Base-by-base conservation (phyloP, 1,140 invertebrate genomes). In the Drosophila lini region DNA sequence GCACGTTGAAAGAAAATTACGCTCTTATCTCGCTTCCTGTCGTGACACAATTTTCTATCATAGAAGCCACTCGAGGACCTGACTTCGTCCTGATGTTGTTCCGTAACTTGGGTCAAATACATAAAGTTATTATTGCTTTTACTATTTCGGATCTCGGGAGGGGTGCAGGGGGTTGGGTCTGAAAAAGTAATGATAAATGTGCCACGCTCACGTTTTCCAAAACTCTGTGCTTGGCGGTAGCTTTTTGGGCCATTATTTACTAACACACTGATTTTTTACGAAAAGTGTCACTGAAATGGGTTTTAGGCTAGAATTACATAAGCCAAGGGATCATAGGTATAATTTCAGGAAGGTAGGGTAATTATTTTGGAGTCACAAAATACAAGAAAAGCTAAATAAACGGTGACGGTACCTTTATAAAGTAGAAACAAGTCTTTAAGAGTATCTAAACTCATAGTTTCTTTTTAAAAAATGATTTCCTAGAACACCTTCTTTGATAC, bases 11-110 rank as follows among this genome's bases (percentile, higher is more conserved):
- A 89, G 84, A 89, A 89, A 90, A 90, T 90, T 91, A 90, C 88
- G 86, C 78, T 91, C 90, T 91, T 91, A 91, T 91, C 90, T 91
- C 61, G 84, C 82, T 91, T 91, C 90, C 90, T 91, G 90, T 91
- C 90, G 90, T 91, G 90, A 91, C 84, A 90, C 78, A 89, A 91
- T 91, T 90, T 90, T 90, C 83, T 91, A 91, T 91, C 80, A 91
- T 91, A 91, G 75, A 44, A 74, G 67, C 63, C 50, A 86, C 71
- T 74, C 68, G 67, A 78, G 73, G 74, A 68, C 55, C 70, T 48
- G 52, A 68, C 55, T 65, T 38, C 52, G 52, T 55, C 34, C 52
- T 45, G 60, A 52, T 57, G 52, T 36, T 16, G 69, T 50, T 57
- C 55, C 32, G 64, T 45, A 34, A 57, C 68, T 41, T 44, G 65